Base-by-base conservation (phyloP, 2,797 vertebrate genomes). In the Oreochromis mossambicus region DNA sequence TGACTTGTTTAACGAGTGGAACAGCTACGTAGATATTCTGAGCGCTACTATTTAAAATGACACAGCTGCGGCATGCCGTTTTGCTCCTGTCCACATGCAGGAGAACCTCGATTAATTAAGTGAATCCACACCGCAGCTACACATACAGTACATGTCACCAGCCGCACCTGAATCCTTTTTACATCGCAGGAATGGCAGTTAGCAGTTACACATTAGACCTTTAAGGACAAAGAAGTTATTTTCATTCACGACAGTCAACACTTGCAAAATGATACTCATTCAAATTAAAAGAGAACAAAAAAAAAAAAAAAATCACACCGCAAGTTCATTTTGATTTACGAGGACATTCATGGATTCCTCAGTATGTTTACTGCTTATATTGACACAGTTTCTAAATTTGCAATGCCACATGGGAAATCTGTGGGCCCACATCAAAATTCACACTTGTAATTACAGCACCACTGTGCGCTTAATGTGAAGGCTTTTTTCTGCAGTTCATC, bases 301-400 rank as follows among this genome's bases (percentile, higher is more conserved):
- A 19, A 2, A 61, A 56, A 10, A 61, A n/a, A 19, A 32, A 63
- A 78, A 55, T 83, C 26, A 1, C 48, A 73, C 5, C 4, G 5
- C n/a, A 13, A 13, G 11, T 34, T 9, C 7, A 13, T n/a, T 38
- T 68, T 48, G 7, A 43, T 21, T 46, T 46, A 19, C 10, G 11
- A 79, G 48, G 54, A 55, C 73, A 32, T 58, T 19, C 2, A 0
- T 0, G 9, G 19, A 19, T 61, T 87, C 34, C 6, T 32, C 13
- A 14, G 36, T 10, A 43, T 82, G 34, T 77, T 77, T 87, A 73
- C 4, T 75, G 55, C 73, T 81, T 77, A 83, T 70, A 34, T 43
- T 84, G 81, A 92, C 82, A 86, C 81, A 85, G 63, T 86, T 87
- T 92, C 83, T 77, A 81, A 84, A 92, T 86, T 38, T 83, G 70